Base-by-base conservation (phyloP, 2,113 vertebrate species). In the Anhinga rufa region DNA sequence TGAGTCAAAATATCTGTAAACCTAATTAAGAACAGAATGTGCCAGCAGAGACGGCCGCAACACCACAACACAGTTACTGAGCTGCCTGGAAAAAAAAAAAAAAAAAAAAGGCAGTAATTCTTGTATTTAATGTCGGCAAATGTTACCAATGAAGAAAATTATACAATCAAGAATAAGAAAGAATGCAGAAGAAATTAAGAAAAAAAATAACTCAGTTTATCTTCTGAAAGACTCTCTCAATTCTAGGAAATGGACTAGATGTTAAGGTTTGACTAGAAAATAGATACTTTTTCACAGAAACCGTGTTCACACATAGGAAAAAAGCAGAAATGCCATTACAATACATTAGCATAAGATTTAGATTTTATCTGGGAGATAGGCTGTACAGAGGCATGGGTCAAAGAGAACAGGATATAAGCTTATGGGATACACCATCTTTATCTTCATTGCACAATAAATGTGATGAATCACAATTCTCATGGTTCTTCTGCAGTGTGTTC, bases 1-100 rank as follows among this genome's bases (percentile, higher is more conserved):
- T 81, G 69, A 90, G 36, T 77, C 57, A 94, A 93, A 96, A 82
- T 92, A 94, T 93, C 85, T 95, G 58, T 81, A 86, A 93, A 88
- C 86, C 24, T 90, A 90, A 96, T 86, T 88, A 92, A 88, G 42
- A 95, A 57, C 69, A 93, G 51, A 88, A 81, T 71, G 36, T 88
- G 44, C 65, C 78, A 86, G 38, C 24, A 0, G 0, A 66, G 51
- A 12, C 4, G 5, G 49, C 93, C 84, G 58, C 85, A 93, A 77
- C n/a, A 58, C 2, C 85, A 62, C 82, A 93, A 77, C n/a, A 58
- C 2, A 6, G 62, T 92, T 93, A 83, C 28, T 81, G 79, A 93
- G 64, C n/a, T 93, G 64, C 48, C 51, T 77, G 70, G 42, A 10
- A 20, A 49, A 36, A 70, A 32, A 57, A 79, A 88, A 54, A 42